Evolutionary conservation across 2,797 vertebrate species (phyloP).

Genomic region (Arnoldichthys spilopterus): DNA sequence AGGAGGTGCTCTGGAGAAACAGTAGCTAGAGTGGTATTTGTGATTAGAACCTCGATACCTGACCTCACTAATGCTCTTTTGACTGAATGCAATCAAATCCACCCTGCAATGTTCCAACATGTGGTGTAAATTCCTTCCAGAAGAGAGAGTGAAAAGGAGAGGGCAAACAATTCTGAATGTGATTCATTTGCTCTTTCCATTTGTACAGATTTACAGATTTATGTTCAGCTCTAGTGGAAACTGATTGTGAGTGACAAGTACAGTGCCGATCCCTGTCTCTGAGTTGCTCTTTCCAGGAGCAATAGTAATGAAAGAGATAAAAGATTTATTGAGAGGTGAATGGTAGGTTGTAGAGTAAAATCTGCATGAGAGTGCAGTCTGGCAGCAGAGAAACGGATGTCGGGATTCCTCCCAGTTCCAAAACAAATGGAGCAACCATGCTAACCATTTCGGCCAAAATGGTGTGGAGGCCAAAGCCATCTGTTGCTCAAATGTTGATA

Average conservation of each 20-base stretch:
- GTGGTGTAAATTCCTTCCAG: too few relatives aligned
- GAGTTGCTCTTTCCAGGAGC: neutral
- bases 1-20: too few relatives aligned
- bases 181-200: neutral
- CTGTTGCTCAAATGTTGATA: conserved; percentile 60
- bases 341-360: neutral
- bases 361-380: neutral
- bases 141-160: too few relatives aligned
- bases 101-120: too few relatives aligned
- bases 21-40: too few relatives aligned
- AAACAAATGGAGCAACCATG: conserved; percentile 27
- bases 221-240: neutral
- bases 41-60: neutral
- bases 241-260: too few relatives aligned
- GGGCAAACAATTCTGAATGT: neutral
- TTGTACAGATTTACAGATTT: too few relatives aligned
- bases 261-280: neutral
- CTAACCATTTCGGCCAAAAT: conserved; percentile 14
- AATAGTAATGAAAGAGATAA: neutral
- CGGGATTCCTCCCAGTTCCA: conserved; percentile 34
- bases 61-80: neutral
- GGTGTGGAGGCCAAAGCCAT: conserved; percentile 57
- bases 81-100: neutral
- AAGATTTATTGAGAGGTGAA: neutral
- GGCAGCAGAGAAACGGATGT: neutral